A percentile compares a stretch with the other conserved stretches of the same genome.
Conservation (phyloP, 2,797 vertebrate species). For the Eleutherodactylus coqui region DNA sequence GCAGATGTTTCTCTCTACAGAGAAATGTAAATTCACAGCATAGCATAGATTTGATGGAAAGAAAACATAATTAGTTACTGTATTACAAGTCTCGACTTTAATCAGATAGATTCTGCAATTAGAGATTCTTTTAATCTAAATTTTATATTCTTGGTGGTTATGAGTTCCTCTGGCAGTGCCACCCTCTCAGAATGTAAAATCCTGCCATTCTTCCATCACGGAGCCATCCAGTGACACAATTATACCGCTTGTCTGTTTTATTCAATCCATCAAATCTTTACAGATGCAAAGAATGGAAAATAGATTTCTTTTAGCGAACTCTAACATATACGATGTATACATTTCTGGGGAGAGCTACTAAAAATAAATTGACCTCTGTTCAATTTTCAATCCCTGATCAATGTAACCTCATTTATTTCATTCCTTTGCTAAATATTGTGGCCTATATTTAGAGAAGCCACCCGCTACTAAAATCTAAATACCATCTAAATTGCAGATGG, state of each 20-base stretch:
- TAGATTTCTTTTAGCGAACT: neutral
- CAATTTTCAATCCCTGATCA: no score
- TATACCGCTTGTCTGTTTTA: neutral
- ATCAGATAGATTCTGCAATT: slow-evolving; percentile 55
- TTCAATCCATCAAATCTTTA: neutral
- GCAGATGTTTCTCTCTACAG: slow-evolving; percentile 57
- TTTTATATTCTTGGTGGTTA: slow-evolving; percentile 43
- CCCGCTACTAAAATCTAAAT: no score
- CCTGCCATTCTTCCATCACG: slow-evolving; percentile 1
- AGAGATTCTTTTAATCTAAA: slow-evolving; percentile 43
- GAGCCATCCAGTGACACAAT: neutral
- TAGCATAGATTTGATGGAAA: slow-evolving; percentile 51
- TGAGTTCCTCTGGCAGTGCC: slow-evolving; percentile 20
- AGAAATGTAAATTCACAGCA: slow-evolving; percentile 50
- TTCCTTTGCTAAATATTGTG: neutral
- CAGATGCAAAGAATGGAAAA: neutral
- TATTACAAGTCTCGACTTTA: slow-evolving; percentile 53
- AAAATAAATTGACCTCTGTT: no score
- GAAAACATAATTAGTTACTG: slow-evolving; percentile 54
- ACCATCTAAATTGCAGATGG: no score
- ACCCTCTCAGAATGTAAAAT: slow-evolving; percentile 17
- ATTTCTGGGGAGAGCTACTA: neutral
- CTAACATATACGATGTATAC: neutral
- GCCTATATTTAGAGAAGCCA: neutral
- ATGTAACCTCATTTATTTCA: neutral